Evolutionary conservation across 2,113 vertebrate genomes (phyloP).

Genomic region (Hippocampus abdominalis): DNA sequence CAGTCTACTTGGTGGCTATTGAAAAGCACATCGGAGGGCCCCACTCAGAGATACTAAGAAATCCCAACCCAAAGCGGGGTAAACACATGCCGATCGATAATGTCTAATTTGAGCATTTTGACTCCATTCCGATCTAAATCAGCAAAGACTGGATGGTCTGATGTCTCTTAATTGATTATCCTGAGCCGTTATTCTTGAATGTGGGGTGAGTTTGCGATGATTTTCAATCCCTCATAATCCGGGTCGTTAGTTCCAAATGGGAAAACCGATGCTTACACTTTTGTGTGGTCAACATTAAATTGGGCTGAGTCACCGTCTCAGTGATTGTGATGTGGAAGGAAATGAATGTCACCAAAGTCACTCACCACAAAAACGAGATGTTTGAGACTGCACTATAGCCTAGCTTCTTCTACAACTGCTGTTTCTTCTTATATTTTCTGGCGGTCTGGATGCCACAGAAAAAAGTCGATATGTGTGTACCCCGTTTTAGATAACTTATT

Average conservation of each 20-base stretch:
- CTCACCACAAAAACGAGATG: background rate
- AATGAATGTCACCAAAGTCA: background rate
- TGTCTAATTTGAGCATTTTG: background rate
- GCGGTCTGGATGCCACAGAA: background rate
- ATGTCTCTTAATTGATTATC: background rate
- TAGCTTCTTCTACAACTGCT: background rate
- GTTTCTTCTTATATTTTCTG: no score
- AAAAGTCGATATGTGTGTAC: background rate
- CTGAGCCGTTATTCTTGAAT: background rate
- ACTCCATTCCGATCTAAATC: background rate
- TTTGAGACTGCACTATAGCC: background rate
- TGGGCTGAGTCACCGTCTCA: background rate
- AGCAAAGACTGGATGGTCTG: background rate
- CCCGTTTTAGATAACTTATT: background rate
- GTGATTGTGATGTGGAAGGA: background rate
- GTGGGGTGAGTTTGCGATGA: no score
- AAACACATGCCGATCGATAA: background rate
- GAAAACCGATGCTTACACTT: no score
- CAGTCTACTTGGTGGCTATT: background rate
- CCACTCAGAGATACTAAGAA: background rate
- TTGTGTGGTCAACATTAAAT: background rate
- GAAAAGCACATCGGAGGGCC: background rate
- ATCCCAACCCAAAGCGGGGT: background rate
- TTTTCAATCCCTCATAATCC: background rate
- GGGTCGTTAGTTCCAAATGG: no score